phyloP scores from a whole-genome alignment of 2,113 vertebrate genomes.

The Callaeas wilsoni region DNA sequence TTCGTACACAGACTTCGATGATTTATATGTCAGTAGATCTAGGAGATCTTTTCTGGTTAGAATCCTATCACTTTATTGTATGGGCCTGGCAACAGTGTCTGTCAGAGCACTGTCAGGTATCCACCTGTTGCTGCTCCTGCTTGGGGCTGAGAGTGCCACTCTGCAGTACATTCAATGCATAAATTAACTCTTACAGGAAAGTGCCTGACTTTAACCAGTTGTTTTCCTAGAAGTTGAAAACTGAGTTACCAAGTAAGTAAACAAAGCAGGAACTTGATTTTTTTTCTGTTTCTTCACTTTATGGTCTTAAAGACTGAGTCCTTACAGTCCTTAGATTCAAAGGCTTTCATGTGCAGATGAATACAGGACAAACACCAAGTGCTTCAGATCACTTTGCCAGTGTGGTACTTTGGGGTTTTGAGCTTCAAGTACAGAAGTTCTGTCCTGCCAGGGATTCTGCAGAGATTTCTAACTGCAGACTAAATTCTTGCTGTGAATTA shows the following conservation, averaged over 20 bases:
- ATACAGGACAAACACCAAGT: neutral
- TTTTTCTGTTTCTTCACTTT: neutral
- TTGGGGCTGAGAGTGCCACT: neutral
- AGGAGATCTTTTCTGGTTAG: neutral
- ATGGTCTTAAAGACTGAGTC: neutral
- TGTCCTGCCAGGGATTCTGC: neutral
- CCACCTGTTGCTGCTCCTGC: neutral
- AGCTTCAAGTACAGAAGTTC: neutral
- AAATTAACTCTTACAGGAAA: neutral
- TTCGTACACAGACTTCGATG: neutral
- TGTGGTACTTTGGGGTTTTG: neutral
- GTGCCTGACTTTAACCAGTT: neutral
- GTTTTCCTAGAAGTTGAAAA: neutral
- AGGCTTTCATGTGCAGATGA: neutral
- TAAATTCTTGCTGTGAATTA: neutral
- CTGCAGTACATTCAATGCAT: neutral
- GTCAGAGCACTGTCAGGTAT: neutral
- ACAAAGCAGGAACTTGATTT: neutral
- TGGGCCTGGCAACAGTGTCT: neutral
- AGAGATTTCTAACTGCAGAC: neutral
- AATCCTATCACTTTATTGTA: neutral
- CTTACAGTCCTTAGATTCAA: neutral
- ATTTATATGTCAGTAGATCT: neutral
- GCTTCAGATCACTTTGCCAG: neutral
- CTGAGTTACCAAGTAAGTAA: neutral